Conservation (phyloP, 2,113 vertebrate genomes). For the Gasterosteus aculeatus region DNA sequence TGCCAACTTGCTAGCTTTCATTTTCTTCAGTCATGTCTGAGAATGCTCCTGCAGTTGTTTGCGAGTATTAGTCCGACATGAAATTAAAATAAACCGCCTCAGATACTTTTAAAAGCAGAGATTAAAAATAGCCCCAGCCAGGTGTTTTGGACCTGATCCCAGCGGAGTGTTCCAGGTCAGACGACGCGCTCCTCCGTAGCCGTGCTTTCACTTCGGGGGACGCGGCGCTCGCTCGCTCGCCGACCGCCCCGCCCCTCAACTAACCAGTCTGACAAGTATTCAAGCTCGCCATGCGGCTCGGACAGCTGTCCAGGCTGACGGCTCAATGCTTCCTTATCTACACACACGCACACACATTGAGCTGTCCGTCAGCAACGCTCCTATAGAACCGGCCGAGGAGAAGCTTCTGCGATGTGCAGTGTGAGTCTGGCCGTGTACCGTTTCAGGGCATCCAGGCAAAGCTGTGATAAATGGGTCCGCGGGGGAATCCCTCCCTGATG, state of each 20-base stretch:
- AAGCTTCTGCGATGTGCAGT: conserved; percentile 10
- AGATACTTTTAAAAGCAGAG: conserved; percentile 43
- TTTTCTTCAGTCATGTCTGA: conserved; percentile 27
- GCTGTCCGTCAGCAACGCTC: conserved; percentile 52
- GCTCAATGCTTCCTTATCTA: conserved; percentile 57
- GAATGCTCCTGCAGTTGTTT: neutral
- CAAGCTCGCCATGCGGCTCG: conserved; percentile 35
- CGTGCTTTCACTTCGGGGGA: conserved; percentile 35
- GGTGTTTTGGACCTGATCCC: conserved; percentile 46
- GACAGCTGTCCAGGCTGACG: conserved; percentile 56
- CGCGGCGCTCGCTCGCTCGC: conserved; percentile 4
- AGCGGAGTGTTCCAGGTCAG: conserved; percentile 60
- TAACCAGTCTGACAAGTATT: conserved; percentile 58
- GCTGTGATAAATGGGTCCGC: conserved; percentile 35
- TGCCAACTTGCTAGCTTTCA: neutral
- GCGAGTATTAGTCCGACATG: conserved; percentile 11
- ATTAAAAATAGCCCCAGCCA: conserved; percentile 36
- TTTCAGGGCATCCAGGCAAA: conserved; percentile 13
- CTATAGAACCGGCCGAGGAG: conserved; percentile 2
- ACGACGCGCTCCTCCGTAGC: conserved; percentile 28
- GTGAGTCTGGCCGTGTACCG: conserved; percentile 3
- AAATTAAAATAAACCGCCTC: conserved; percentile 34
- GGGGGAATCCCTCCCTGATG: conserved; percentile 11
- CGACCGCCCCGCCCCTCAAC: conserved; percentile 34
- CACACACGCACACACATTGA: conserved; percentile 32